These are phyloP conservation scores for Drosophila ananassae DNA, from an alignment of 1,140 invertebrate genomes.

Conservation along the genomic window DNA sequence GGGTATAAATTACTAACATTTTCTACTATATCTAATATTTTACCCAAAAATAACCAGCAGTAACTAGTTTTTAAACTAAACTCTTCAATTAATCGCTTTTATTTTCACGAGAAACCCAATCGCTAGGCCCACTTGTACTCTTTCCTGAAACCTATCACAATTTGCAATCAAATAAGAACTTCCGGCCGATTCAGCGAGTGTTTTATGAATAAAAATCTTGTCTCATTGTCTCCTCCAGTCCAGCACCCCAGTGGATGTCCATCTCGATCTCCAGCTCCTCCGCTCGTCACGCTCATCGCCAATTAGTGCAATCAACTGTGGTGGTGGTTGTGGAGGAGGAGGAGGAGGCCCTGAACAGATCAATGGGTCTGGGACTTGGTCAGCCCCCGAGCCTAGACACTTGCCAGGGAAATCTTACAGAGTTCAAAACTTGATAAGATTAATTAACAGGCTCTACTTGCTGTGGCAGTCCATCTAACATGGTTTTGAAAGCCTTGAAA, in stretches of 20 bases:
- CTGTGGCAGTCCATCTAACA: too few species aligned
- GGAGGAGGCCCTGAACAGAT: neutral
- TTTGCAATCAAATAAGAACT: slow-evolving; percentile 61
- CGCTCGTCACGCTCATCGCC: slow-evolving; percentile 54
- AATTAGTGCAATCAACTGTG: slow-evolving; percentile 74
- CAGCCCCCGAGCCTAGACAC: slow-evolving; percentile 5
- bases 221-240: slow-evolving; percentile 40
- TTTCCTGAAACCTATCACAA: slow-evolving; percentile 30
- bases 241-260: slow-evolving; percentile 21
- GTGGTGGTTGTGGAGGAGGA: neutral
- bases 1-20: too few species aligned
- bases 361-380: neutral
- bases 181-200: slow-evolving; percentile 46
- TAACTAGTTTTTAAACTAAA: too few species aligned
- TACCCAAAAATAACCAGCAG: too few species aligned
- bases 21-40: too few species aligned
- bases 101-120: neutral
- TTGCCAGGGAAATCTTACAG: slow-evolving; percentile 60
- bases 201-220: slow-evolving; percentile 62
- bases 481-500: too few species aligned
- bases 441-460: slow-evolving; percentile 44
- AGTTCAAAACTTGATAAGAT: slow-evolving; percentile 74
- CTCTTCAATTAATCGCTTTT: neutral
- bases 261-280: slow-evolving; percentile 23
- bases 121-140: slow-evolving; percentile 16